Base-by-base conservation (phyloP, 1,140 invertebrate species). In the Drosophila eugracilis region DNA sequence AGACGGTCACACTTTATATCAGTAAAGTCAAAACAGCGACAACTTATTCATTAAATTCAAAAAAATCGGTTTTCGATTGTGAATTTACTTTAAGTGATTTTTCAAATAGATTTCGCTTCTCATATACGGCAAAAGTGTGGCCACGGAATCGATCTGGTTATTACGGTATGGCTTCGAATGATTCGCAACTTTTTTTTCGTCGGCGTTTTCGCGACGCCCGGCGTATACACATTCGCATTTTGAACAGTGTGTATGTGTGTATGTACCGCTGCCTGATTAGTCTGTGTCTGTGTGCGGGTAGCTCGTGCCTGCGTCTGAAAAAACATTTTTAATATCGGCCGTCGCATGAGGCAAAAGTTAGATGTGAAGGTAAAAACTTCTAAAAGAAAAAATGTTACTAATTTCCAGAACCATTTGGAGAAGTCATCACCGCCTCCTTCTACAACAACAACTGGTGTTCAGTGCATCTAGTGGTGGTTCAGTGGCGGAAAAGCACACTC, bases 151-250 rank as follows among this genome's bases (percentile, higher is more conserved):
- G 14, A 22, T 26, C 41, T 32, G 24, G 14, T 17, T 63, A 12
- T 34, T 74, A 21, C 41, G 70, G 70, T 74, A 74, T 14, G 34
- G 26, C n/a, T 9, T 9, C 12, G 2, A 24, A 50, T 28, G 19
- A 32, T 28, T 42, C n/a, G 12, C 17, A n/a, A n/a, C 19, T 21
- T 28, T 14, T 72, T 44, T 42, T 48, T 70, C 58, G 49, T 88
- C 83, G 81, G 73, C 69, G 48, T 81, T 77, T 85, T 88, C 78
- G 81, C 77, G 83, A 86, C 83, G 83, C 81, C 81, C 83, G 81
- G 81, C 73, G 39, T 48, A 50, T 24, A 44, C 59, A 42, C 34
- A 53, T 32, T 47, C 22, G 30, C 54, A 49, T 15, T 12, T 47
- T 28, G 44, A 6, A 41, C 14, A 42, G 60, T 30, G 32, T 48